Conservation (phyloP, 2,797 vertebrate species). For the Rhyacichthys aspro region DNA sequence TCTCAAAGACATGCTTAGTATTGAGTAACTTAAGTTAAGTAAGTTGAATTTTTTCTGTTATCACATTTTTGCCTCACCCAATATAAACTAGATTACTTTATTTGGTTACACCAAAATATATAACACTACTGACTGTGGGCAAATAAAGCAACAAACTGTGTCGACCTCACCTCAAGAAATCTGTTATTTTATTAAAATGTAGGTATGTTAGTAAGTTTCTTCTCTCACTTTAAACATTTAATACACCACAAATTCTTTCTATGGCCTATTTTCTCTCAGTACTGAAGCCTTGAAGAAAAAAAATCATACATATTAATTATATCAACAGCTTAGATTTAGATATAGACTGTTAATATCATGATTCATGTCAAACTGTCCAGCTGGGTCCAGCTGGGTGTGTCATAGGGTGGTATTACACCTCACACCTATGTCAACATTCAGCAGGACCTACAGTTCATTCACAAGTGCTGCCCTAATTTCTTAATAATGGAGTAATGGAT, state of each 20-base stretch:
- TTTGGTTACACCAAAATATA: constrained; percentile 56
- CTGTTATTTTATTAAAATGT: neutral
- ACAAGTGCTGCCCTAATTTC: constrained; percentile 53
- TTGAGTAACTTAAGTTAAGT: constrained; percentile 23
- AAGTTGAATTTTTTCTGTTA: constrained; percentile 22
- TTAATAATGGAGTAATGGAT: constrained; percentile 44
- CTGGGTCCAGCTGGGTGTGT: constrained; percentile 16
- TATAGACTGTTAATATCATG: neutral
- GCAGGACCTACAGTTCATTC: constrained; percentile 17
- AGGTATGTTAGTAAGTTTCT: neutral
- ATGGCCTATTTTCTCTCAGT: no score
- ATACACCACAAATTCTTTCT: no score
- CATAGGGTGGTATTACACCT: neutral
- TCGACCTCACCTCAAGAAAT: neutral
- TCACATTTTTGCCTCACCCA: constrained; percentile 30
- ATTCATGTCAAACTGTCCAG: neutral
- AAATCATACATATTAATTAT: neutral
- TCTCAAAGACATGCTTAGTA: constrained; percentile 2
- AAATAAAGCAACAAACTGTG: constrained; percentile 12
- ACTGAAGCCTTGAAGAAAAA: neutral
- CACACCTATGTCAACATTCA: constrained; percentile 53
- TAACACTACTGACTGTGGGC: constrained; percentile 18
- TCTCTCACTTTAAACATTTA: no score
- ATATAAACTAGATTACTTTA: constrained; percentile 33
- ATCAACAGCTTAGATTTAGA: neutral